Base-by-base conservation (phyloP, 2,888 invertebrate genomes). In the Neria commutata region DNA sequence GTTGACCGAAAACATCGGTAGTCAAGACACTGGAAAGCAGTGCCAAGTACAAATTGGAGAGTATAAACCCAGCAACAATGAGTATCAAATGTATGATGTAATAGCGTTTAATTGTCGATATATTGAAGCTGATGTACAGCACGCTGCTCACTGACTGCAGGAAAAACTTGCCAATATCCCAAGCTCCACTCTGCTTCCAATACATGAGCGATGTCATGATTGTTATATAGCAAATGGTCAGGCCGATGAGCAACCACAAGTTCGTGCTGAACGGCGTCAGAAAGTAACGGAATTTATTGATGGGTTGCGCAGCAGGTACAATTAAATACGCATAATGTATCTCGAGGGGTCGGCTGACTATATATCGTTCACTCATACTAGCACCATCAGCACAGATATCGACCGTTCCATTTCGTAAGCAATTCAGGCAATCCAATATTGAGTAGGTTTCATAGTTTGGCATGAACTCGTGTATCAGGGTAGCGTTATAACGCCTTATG, bases 11-110 rank as follows among this genome's bases (percentile, higher is more conserved):
- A 10, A 67, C 61, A 46, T 59, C 63, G 0, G 66, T 67, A 24
- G 67, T 68, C 21, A 70, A 34, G 53, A 70, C 63, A 21, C 64
- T 70, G 14, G 69, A 67, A 1, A 70, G 60, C 17, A 65, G 34
- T 1, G 64, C 60, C 19, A 65, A 48, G 46, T 70, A 69, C 5
- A 69, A 45, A 19, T 63, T 68, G 19, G 68, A 66, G 26, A 68
- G 34, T 46, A 69, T 55, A 24, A 70, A 56, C 10, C 62, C 62
- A 14, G 45, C 26, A 14, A 58, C 25, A 3, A 54, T 46, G 11
- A 63, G 58, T 2, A 61, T 17, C 8, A 58, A 19, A 14, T 8
- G 21, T 19, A 42, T 42, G 3, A 42, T 5, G 21, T 42, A 19
- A 19, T 19, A 19, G 4, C 42, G 19, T 14, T 19, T 42, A 14